A percentile compares a stretch with the other conserved stretches of the same genome.
phyloP scores from a whole-genome alignment of 2,797 vertebrate species.

The Glyptemys insculpta region DNA sequence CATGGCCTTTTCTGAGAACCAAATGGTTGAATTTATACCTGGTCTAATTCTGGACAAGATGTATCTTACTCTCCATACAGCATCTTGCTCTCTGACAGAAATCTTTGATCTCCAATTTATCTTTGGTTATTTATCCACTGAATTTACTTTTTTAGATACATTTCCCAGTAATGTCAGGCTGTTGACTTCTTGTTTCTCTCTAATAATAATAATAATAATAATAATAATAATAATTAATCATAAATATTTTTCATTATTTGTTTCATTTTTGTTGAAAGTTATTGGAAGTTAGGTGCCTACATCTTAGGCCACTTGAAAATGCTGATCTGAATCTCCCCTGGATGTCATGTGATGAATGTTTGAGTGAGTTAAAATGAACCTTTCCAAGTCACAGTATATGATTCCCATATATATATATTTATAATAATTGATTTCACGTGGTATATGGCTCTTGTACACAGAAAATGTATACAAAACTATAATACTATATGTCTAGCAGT shows the following conservation, averaged over 20 bases:
- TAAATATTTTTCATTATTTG: neutral
- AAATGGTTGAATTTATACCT: neutral
- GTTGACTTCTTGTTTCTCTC: neutral
- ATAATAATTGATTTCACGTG: neutral
- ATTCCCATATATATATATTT: neutral
- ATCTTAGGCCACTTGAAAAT: neutral
- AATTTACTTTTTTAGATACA: neutral
- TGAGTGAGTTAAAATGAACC: neutral
- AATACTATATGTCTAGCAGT: neutral
- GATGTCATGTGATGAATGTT: neutral
- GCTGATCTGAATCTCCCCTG: neutral
- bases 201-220: neutral
- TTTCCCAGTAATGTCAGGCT: neutral
- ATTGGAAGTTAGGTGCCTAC: neutral
- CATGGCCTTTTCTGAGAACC: neutral
- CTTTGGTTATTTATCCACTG: neutral
- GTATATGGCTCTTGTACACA: neutral
- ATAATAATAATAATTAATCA: neutral
- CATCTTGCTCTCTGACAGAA: neutral
- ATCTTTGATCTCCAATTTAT: neutral
- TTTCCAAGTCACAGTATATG: fast-evolving
- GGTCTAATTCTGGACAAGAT: neutral
- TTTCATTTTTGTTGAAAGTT: neutral
- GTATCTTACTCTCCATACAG: neutral
- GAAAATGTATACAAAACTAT: neutral